phyloP scores from a whole-genome alignment of 1,140 invertebrate species.

The Pseudomyrmex gracilis region DNA sequence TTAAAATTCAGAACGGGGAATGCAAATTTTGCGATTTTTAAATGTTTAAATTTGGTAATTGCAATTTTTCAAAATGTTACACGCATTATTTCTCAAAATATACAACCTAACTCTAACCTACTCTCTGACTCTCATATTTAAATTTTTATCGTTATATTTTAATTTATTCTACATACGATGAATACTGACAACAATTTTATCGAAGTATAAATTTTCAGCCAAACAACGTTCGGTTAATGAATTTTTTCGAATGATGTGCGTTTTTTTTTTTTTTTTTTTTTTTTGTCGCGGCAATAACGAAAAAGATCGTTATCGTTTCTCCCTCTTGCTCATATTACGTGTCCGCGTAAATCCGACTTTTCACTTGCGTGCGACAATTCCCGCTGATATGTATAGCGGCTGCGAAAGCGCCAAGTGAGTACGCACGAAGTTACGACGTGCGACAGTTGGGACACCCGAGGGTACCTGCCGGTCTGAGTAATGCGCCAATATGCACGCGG shows the following conservation, averaged over 20 bases:
- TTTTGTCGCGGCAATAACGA: background rate
- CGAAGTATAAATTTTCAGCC: too few relatives aligned
- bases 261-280: too few relatives aligned
- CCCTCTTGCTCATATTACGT: conserved; percentile 12
- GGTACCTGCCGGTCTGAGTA: conserved; percentile 50
- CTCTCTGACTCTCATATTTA: too few relatives aligned
- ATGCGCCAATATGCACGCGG: conserved; percentile 54
- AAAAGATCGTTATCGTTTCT: conserved; percentile 33
- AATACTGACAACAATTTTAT: too few relatives aligned
- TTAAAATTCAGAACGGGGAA: background rate
- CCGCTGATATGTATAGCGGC: conserved; percentile 34
- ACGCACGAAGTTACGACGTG: conserved; percentile 40
- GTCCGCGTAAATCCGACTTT: conserved; percentile 40
- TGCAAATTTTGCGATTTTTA: conserved; percentile 36
- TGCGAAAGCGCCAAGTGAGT: conserved; percentile 40
- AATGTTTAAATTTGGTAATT: conserved; percentile 1
- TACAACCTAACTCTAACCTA: too few relatives aligned
- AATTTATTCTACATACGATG: too few relatives aligned
- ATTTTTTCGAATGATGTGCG: background rate
- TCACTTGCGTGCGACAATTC: conserved; percentile 37
- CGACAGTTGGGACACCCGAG: conserved; percentile 52
- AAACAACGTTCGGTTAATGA: background rate
- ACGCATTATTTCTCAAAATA: conserved; percentile 12
- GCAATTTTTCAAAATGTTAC: conserved; percentile 10
- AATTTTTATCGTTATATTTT: too few relatives aligned